These are phyloP conservation scores for Platorchestia sp. DNA, from an alignment of 1,140 invertebrate species.

Conservation along the genomic window DNA sequence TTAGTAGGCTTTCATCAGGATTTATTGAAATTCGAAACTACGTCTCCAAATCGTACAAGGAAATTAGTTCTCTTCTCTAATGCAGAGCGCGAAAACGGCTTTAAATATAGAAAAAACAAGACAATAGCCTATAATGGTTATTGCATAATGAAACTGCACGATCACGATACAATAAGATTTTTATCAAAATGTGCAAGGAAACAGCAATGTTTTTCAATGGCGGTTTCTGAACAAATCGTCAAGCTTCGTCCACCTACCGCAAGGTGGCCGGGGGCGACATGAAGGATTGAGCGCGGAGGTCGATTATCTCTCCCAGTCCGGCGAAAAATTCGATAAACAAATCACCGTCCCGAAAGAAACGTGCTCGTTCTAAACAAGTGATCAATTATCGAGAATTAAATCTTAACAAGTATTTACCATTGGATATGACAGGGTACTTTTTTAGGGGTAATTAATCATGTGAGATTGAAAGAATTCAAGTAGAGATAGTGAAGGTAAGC, in stretches of 20 bases:
- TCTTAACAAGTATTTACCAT: constrained; percentile 13
- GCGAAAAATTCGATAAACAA: background rate
- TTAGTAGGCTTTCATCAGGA: too few relatives aligned
- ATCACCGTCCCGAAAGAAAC: background rate
- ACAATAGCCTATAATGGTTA: too few relatives aligned
- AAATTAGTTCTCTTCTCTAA: too few relatives aligned
- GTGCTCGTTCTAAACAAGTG: background rate
- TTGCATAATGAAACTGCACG: too few relatives aligned
- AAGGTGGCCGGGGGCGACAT: background rate
- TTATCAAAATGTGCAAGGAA: too few relatives aligned
- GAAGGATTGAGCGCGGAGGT: background rate
- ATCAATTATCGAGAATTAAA: constrained; percentile 40
- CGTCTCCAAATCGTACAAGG: too few relatives aligned
- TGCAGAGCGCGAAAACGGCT: too few relatives aligned
- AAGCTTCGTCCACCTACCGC: background rate
- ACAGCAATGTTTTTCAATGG: too few relatives aligned
- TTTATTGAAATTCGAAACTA: too few relatives aligned
- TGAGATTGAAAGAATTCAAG: background rate
- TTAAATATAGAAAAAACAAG: too few relatives aligned
- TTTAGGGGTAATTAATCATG: background rate
- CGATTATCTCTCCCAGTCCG: background rate
- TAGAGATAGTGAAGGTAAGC: background rate
- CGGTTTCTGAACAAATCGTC: background rate
- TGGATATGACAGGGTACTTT: constrained; percentile 3
- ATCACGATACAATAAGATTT: too few relatives aligned